Evolutionary conservation across 2,113 vertebrate genomes (phyloP).

Genomic region (Mixornis gularis): DNA sequence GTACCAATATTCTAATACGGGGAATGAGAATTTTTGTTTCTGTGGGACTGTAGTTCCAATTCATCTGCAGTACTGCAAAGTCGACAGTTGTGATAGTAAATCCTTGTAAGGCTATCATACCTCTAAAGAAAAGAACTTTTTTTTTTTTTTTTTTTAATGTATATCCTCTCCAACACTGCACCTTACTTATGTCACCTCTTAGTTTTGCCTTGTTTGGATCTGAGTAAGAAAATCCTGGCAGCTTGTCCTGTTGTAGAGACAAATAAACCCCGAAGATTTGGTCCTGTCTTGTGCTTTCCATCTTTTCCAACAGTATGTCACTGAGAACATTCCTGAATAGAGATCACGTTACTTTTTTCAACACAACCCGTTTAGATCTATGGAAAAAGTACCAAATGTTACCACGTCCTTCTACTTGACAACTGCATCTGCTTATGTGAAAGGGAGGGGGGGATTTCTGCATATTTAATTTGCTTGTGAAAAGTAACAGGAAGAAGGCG

Average conservation of each 20-base stretch:
- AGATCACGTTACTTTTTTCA: slow-evolving; percentile 77
- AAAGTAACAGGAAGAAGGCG: rapidly evolving
- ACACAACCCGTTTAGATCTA: slow-evolving; percentile 69
- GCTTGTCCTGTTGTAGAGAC: slow-evolving; percentile 76
- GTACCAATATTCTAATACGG: background rate
- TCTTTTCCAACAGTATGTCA: slow-evolving; percentile 78
- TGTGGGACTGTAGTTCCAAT: background rate
- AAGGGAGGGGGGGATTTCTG: background rate
- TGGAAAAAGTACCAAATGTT: background rate
- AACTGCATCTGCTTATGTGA: background rate
- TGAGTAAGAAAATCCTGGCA: slow-evolving; percentile 74
- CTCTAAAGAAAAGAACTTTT: background rate
- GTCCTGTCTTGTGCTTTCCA: slow-evolving; percentile 80
- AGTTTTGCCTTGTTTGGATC: slow-evolving; percentile 71
- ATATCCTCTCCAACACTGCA: background rate
- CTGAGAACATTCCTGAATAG: slow-evolving; percentile 80
- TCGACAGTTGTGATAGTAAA: background rate
- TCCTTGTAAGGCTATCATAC: background rate
- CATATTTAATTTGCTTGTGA: background rate
- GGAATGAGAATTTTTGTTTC: background rate
- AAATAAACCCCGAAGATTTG: slow-evolving; percentile 80
- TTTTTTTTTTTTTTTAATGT: too few relatives aligned
- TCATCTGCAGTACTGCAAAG: background rate
- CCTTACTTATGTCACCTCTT: background rate
- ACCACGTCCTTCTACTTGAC: background rate